Conservation (phyloP, 2,113 vertebrate species). For the Cynopterus brachyotis region DNA sequence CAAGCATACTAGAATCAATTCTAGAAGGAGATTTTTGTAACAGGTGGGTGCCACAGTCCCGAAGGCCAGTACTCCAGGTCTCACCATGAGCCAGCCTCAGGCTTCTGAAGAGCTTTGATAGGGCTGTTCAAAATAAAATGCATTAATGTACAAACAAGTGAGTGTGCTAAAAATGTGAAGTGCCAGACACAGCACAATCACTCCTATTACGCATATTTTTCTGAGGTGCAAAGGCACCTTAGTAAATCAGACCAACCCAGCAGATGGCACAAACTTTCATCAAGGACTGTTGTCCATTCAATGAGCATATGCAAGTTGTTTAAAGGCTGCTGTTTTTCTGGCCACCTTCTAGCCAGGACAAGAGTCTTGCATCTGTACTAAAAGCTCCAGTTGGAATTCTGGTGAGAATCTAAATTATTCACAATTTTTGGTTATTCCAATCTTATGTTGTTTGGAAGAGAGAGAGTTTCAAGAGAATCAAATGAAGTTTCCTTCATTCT, state of each 20-base stretch:
- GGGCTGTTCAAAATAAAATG: neutral
- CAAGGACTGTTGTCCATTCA: neutral
- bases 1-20: neutral
- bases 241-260: neutral
- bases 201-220: neutral
- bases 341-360: neutral
- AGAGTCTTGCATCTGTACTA: neutral
- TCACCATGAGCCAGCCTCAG: neutral
- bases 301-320: neutral
- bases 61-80: neutral
- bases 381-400: slow-evolving; percentile 27
- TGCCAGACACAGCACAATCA: neutral
- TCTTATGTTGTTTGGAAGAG: neutral
- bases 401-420: neutral
- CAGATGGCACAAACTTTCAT: neutral
- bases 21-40: neutral
- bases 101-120: neutral
- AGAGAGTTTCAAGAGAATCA: neutral
- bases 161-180: neutral
- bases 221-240: neutral
- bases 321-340: neutral
- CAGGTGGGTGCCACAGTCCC: neutral
- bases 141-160: neutral
- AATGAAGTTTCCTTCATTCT: neutral
- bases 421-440: neutral